Evolutionary conservation across 2,113 vertebrate species (phyloP).

Genomic region (Equus przewalskii): DNA sequence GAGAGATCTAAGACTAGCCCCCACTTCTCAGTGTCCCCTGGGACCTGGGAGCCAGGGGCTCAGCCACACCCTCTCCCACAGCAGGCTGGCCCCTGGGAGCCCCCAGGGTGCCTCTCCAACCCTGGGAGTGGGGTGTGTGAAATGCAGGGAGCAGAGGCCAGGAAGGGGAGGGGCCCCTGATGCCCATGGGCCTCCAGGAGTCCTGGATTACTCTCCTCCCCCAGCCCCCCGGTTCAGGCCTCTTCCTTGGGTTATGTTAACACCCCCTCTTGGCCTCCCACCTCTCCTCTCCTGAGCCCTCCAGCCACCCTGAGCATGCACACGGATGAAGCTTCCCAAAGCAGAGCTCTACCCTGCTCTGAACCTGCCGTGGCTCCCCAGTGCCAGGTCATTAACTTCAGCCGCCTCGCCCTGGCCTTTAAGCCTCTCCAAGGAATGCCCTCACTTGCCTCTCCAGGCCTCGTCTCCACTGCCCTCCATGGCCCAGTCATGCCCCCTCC

Average conservation of each 20-base stretch:
- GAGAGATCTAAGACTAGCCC: not conserved
- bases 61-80: not conserved
- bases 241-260: not conserved
- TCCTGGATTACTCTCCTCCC: not conserved
- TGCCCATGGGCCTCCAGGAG: not conserved
- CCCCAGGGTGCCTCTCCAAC: too few relatives aligned
- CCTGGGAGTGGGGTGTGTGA: not conserved
- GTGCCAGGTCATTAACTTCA: fast-evolving
- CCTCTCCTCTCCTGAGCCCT: not conserved
- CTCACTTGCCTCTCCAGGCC: not conserved
- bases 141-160: not conserved
- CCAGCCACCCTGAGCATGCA: fast-evolving
- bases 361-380: not conserved
- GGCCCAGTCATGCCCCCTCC: fast-evolving
- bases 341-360: not conserved
- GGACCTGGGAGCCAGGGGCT: not conserved
- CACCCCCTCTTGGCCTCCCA: not conserved
- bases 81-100: not conserved
- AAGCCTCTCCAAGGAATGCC: not conserved
- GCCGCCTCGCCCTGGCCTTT: not conserved
- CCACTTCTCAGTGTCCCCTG: not conserved
- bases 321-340: not conserved
- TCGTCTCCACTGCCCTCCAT: not conserved
- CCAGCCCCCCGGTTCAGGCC: not conserved
- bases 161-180: not conserved